Evolutionary conservation across 2,113 vertebrate species (phyloP), one percentile per base, ranked within the genome.

Genomic region (Uropsilus gracilis): DNA sequence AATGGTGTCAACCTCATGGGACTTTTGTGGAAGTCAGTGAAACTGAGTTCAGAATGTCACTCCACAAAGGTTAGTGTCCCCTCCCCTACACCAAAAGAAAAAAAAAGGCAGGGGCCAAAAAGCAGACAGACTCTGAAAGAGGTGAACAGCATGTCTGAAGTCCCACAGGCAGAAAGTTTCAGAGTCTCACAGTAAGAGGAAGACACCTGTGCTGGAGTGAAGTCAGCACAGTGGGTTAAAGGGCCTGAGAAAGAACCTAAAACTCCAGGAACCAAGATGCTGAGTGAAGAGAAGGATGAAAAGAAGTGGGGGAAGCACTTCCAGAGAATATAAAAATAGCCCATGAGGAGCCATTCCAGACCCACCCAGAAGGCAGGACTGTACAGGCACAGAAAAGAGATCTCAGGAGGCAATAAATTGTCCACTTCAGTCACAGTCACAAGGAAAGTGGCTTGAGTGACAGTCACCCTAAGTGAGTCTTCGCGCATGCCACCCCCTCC

Each of bases 301-400:
- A 55, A 55, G 63, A 5, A 64, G 26, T 6, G 44, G 18, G 13
- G 42, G n/a, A 26, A 59, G 68, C 5, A 39, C 78, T 72, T 86
- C 48, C 73, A 85, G 24, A 82, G 46, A 85, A 55, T 16, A 61
- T 4, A 39, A 96, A 86, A 91, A 86, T 22, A 50, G 14, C 48
- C 12, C 1, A 0, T 26, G 44, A 94, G 16, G 46, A 91, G 78
- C 53, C 72, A 66, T 17, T 50, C n/a, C 61, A 94, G 95, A 95
- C 20, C 55, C 88, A 86, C 86, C 77, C 37, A 77, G 73, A 57
- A 94, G 82, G 89, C 92, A 94, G 90, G 89, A 95, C 77, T 32
- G 22, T 16, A 57, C 90, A 97, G 20, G 90, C 81, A 16, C 3
- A 1, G 63, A 9, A 71, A 69, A 37, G 5, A n/a, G 32, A 73